Percentiles rank a stretch among this genome's conserved stretches.
These are phyloP conservation scores for Leucoraja erinaceus DNA, from an alignment of 2,113 vertebrate species.

Conservation along the genomic window DNA sequence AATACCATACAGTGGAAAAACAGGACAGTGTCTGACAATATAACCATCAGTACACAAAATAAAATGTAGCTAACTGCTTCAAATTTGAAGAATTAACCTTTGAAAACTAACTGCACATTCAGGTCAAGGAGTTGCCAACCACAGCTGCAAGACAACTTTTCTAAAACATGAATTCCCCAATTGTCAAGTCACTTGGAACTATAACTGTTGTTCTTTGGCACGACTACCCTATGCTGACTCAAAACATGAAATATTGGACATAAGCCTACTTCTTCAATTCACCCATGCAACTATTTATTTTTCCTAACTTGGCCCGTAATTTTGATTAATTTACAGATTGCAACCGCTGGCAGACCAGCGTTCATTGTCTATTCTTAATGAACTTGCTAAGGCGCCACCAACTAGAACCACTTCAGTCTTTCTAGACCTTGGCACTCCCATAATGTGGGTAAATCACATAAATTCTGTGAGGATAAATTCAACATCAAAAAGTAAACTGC, in stretches of 20 bases:
- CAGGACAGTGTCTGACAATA: background rate
- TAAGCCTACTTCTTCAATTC: conserved; percentile 8
- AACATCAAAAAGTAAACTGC: too few species aligned
- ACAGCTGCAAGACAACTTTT: conserved; percentile 22
- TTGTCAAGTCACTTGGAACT: conserved; percentile 21
- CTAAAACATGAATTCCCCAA: conserved; percentile 33
- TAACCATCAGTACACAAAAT: background rate
- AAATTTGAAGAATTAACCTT: conserved; percentile 26
- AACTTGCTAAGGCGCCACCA: background rate
- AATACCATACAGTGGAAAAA: background rate
- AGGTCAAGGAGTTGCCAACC: background rate
- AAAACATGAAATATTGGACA: conserved; percentile 21
- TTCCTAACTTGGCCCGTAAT: background rate
- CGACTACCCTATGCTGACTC: background rate
- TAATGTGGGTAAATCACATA: background rate
- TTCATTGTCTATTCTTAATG: too few species aligned
- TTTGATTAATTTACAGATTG: too few species aligned
- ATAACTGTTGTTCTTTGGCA: conserved; percentile 21
- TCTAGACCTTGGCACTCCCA: background rate
- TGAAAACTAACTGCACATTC: background rate
- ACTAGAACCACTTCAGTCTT: background rate
- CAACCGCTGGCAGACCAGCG: too few species aligned
- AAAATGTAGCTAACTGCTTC: background rate
- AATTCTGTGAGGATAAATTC: too few species aligned
- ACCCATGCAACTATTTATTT: background rate